Base-by-base conservation (phyloP, 2,113 vertebrate genomes). In the Larimichthys polyactis region DNA sequence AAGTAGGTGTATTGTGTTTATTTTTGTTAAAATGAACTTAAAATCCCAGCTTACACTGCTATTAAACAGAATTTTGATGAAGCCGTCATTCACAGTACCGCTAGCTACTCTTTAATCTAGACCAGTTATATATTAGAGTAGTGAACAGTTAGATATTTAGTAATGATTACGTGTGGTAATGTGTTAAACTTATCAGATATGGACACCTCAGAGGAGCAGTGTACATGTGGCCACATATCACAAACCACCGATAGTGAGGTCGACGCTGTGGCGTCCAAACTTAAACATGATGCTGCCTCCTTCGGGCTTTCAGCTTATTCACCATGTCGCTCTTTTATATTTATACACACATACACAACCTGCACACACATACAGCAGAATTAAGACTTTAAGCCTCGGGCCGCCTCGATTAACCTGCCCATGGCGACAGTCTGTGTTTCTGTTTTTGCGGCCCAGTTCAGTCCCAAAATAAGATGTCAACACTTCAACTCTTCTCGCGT, bases 381-480 rank as follows among this genome's bases (percentile, higher is more conserved):
- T 22, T 17, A 14, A 65, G 27, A 32, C 11, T 46, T 46, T 29
- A 71, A 24, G 27, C 27, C 12, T 44, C 1, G 1, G 1, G 46
- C 54, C 24, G 22, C 29, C 16, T 55, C 1, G 44, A 49, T 57
- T 17, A 27, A 77, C 62, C 60, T 58, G 22, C 59, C 0, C 3
- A 17, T 43, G 11, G 62, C n/a, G 54, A 43, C 57, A 4, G 19
- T 19, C 27, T 16, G 55, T 19, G 52, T 3, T 77, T 54, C 63
- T 40, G 65, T 27, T 71, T 71, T 27, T 71, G 63, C 57, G 46
- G 75, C 52, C 16, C 27, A 29, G 54, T 74, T 78, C 52, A 51
- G 44, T 74, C 48, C 59, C n/a, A 51, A 73, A 82, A 81, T 65
- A 68, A 65, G 52, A 74, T 4, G 58, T 70, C 68, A 59, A 32